Percentiles rank a stretch among this genome's conserved stretches.
Evolutionary conservation across 2,888 invertebrate species (phyloP).

Genomic region (Drosophila nr. medialis): DNA sequence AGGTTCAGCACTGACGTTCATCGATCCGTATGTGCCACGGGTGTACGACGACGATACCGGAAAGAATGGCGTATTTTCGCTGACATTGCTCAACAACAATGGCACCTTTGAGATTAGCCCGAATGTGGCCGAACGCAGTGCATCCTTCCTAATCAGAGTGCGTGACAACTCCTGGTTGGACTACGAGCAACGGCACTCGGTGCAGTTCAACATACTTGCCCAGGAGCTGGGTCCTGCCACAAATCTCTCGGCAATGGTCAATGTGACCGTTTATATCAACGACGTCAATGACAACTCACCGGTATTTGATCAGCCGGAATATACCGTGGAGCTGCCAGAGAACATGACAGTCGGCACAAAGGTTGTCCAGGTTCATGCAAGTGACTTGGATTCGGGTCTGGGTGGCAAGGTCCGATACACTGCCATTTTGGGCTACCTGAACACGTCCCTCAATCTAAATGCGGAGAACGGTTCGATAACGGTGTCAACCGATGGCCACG

Average conservation of each 20-base stretch:
- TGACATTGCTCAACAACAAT: constrained; percentile 91
- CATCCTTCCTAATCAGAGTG: constrained; percentile 92
- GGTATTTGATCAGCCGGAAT: constrained; percentile 89
- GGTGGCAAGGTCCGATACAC: constrained; percentile 93
- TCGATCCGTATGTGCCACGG: constrained; percentile 89
- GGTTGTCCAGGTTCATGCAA: constrained; percentile 91
- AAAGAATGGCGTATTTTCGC: constrained; percentile 93
- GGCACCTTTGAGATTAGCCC: constrained; percentile 96
- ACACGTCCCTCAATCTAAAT: constrained; percentile 92
- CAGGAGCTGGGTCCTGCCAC: constrained; percentile 92
- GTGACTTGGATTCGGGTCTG: constrained; percentile 91
- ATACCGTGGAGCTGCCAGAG: constrained; percentile 91
- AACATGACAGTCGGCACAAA: constrained; percentile 91
- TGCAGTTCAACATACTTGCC: constrained; percentile 92
- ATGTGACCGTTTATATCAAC: constrained; percentile 91
- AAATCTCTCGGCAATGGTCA: constrained; percentile 90
- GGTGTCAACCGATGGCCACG: constrained; percentile 90
- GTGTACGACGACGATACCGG: constrained; percentile 92
- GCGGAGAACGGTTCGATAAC: constrained; percentile 92
- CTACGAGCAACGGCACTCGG: constrained; percentile 91
- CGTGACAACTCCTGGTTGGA: constrained; percentile 93
- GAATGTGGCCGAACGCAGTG: constrained; percentile 91
- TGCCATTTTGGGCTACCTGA: constrained; percentile 90
- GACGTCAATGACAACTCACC: constrained; percentile 96
- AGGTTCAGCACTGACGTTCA: constrained; percentile 90